A percentile compares a stretch with the other conserved stretches of the same genome.
Conservation (phyloP, 2,797 vertebrate genomes). For the Choloepus didactylus region DNA sequence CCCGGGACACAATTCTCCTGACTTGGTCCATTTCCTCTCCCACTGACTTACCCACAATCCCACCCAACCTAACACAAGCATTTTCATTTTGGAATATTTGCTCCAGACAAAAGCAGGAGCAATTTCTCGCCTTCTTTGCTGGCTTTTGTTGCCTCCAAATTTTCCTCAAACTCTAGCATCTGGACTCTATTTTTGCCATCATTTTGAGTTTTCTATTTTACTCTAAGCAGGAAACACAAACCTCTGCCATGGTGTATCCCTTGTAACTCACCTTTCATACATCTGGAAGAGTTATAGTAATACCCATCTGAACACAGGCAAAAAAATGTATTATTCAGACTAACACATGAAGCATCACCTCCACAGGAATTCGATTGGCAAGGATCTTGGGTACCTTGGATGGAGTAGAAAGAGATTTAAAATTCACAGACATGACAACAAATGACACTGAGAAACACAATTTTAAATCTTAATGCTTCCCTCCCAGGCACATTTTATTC, state of each 20-base stretch:
- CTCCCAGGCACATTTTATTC: not conserved
- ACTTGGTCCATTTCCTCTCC: not conserved
- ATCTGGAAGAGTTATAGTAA: not conserved
- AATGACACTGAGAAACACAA: not conserved
- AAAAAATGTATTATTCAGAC: fast-evolving
- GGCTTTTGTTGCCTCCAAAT: not conserved
- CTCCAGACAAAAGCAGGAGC: not conserved
- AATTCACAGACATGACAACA: not conserved
- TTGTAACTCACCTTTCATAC: conserved; percentile 83
- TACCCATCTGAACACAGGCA: conserved; percentile 79
- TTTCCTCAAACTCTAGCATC: not conserved
- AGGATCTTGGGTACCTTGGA: fast-evolving
- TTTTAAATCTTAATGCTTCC: not conserved
- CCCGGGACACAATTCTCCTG: not conserved
- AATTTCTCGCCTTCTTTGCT: not conserved
- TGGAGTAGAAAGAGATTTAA: conserved; percentile 54
- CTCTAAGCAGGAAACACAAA: not conserved
- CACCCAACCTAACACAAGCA: no score
- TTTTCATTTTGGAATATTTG: no score
- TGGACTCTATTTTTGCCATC: not conserved
- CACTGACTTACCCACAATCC: no score
- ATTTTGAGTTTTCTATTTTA: not conserved
- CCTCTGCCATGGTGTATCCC: not conserved
- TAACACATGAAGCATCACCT: not conserved
- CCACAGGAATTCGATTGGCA: fast-evolving